Base-by-base conservation (phyloP, 1,140 invertebrate genomes). In the Argopecten irradians region DNA sequence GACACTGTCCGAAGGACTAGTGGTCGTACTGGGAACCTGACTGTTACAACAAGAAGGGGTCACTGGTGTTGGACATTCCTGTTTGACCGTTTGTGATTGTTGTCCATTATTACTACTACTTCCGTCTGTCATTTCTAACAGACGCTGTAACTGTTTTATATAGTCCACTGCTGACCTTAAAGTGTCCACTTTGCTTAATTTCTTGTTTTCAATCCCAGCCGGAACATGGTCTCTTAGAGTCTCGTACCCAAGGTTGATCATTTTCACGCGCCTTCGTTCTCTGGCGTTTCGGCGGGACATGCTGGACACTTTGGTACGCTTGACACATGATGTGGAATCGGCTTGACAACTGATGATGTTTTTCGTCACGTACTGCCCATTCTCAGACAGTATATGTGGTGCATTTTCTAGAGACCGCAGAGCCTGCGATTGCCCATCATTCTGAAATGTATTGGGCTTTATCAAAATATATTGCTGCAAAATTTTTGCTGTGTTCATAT, bases 121-220 rank as follows among this genome's bases (percentile, higher is more conserved):
- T n/a, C 55, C 55, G n/a, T 71, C 55, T 1, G 55, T 71, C 55
- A 71, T 16, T 71, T n/a, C 97, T 96, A 98, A 93, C 2, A 98
- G 94, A 92, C 96, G 96, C 93, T 98, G 97, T 41, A 99, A 95
- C 85, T 97, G 97, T 92, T 97, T 96, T 90, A 99, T 99, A 93
- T 99, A 99, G 93, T 98, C 98, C 0, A 98, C 98, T 1, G 98
- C 98, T 96, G 98, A 98, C 87, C 98, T 96, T 41, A 99, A 94
- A 0, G 98, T 99, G 95, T 99, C 98, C 19, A 99, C 98, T 96
- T 99, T 99, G 92, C 92, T 94, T 84, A 91, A 84, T 85, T 92
- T 93, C 87, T 92, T 94, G 71, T 92, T 92, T 82, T 98, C 98
- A 91, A 87, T 84, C 22, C 89, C 90, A 14, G 88, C 88, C 5